Evolutionary conservation across 1,140 invertebrate species (phyloP).

Genomic region (Drosophila nasuta): DNA sequence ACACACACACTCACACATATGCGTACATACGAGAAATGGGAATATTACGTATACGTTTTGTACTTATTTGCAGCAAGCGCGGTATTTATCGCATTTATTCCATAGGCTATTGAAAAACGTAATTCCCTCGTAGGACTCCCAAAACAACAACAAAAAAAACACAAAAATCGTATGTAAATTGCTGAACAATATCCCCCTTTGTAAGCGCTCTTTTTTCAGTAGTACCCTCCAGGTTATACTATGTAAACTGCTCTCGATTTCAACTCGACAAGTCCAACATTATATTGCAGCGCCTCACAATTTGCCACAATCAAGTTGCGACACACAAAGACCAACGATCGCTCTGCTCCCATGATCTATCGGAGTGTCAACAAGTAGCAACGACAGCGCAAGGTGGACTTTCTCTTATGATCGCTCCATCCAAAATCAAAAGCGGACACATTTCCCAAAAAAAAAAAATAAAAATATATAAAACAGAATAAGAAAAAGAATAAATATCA

Average conservation of each 20-base stretch:
- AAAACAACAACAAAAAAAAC: not conserved
- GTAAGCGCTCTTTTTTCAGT: constrained; percentile 32
- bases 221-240: not conserved
- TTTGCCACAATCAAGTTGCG: constrained; percentile 94
- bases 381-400: constrained; percentile 79
- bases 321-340: constrained; percentile 94
- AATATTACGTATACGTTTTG: constrained; percentile 55
- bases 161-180: constrained; percentile 21
- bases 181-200: constrained; percentile 3
- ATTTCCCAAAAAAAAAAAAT: constrained; percentile 3
- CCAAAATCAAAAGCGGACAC: constrained; percentile 14
- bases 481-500: not conserved
- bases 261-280: constrained; percentile 41
- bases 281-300: constrained; percentile 89
- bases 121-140: constrained; percentile 25
- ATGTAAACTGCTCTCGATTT: constrained; percentile 18
- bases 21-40: not conserved
- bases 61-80: constrained; percentile 69
- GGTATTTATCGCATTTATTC: constrained; percentile 74
- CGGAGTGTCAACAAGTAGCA: constrained; percentile 82
- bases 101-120: constrained; percentile 60
- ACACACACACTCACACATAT: not conserved
- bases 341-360: constrained; percentile 91
- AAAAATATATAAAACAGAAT: not conserved
- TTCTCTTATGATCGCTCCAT: constrained; percentile 62